Conservation (phyloP, 2,113 vertebrate genomes). For the Suncus etruscus region DNA sequence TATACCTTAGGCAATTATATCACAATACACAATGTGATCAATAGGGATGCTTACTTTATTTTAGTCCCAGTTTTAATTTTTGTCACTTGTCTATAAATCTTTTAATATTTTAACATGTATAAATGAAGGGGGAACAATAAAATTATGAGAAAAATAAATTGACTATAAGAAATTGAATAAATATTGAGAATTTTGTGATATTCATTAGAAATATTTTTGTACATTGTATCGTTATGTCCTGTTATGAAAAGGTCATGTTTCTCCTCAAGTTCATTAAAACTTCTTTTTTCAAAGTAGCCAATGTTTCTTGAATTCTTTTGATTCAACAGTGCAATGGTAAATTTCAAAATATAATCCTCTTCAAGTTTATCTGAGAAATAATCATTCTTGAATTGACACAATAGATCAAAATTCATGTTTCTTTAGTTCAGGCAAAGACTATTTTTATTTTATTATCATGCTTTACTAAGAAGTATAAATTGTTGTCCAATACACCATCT, state of each 20-base stretch:
- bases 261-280: background rate
- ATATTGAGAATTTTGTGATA: background rate
- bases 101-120: background rate
- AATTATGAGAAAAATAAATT: background rate
- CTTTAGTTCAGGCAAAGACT: constrained; percentile 72
- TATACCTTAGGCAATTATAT: constrained; percentile 4
- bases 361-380: constrained; percentile 74
- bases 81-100: background rate
- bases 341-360: constrained; percentile 65
- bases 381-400: constrained; percentile 68
- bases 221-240: background rate
- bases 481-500: constrained; percentile 32
- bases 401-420: constrained; percentile 70
- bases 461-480: constrained; percentile 61
- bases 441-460: constrained; percentile 67
- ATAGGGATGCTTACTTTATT: constrained; percentile 13
- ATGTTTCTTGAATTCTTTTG: constrained; percentile 47
- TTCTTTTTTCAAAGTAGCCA: background rate
- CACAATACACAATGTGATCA: background rate
- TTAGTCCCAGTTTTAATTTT: background rate
- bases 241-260: background rate
- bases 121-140: background rate
- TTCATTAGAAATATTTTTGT: constrained; percentile 14
- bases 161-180: constrained; percentile 39
- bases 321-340: constrained; percentile 22